These are phyloP conservation scores for Hydrochoerus hydrochaeris DNA, from an alignment of 2,113 vertebrate species.

Conservation along the genomic window DNA sequence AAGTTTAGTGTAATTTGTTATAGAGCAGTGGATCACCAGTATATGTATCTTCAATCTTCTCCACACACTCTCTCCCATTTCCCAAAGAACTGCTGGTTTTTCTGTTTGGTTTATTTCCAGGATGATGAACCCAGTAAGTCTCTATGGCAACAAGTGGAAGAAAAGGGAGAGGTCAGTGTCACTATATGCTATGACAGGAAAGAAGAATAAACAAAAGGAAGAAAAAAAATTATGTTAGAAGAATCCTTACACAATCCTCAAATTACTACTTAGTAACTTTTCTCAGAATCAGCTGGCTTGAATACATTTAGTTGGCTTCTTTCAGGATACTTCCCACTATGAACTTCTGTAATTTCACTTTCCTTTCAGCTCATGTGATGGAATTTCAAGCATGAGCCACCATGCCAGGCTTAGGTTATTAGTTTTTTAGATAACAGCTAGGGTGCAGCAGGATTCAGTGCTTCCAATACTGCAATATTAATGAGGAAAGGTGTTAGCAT, in stretches of 20 bases:
- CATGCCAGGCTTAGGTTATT: too few species aligned
- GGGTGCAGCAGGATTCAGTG: neutral
- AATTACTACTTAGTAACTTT: neutral
- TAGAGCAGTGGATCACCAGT: neutral
- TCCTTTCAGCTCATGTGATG: neutral
- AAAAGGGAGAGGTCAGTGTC: neutral
- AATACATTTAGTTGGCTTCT: neutral
- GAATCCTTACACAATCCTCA: neutral
- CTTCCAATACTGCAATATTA: neutral
- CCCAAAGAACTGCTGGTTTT: neutral
- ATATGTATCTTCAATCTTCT: too few species aligned
- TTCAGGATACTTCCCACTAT: neutral
- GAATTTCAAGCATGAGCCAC: too few species aligned
- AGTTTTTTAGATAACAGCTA: neutral
- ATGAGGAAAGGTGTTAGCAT: neutral
- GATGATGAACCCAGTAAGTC: neutral
- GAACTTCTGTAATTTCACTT: neutral
- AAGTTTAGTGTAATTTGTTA: neutral
- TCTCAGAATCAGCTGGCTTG: neutral
- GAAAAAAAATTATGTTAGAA: slow-evolving; percentile 2
- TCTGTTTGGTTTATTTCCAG: neutral
- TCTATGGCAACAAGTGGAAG: neutral
- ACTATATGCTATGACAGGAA: neutral
- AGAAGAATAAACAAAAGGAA: neutral
- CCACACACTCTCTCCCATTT: neutral